Conservation (phyloP, 2,797 vertebrate genomes). For the Ctenosaura bakeri region DNA sequence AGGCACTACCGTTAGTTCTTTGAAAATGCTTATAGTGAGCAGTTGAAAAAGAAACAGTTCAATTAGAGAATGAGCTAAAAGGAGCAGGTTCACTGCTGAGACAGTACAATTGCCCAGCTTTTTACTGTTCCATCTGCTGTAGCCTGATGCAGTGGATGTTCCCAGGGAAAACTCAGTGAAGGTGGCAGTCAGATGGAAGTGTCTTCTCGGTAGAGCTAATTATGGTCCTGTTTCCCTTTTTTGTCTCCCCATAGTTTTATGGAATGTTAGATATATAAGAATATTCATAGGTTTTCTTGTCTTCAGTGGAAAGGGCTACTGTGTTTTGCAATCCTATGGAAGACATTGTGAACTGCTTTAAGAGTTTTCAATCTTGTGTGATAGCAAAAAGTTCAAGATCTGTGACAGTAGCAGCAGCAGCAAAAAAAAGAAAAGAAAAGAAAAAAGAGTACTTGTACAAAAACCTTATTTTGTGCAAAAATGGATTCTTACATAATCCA, state of each 20-base stretch:
- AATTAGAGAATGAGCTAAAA: not conserved
- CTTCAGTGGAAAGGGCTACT: no score
- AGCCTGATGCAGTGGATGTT: not conserved
- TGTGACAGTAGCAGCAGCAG: no score
- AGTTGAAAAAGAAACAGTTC: not conserved
- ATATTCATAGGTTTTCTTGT: no score
- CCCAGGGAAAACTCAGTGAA: not conserved
- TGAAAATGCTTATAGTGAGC: not conserved
- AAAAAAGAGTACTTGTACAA: no score
- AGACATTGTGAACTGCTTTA: no score
- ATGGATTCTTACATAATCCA: no score
- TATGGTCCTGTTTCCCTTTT: not conserved
- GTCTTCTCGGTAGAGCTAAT: not conserved
- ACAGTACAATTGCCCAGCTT: no score
- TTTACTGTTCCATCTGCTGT: not conserved
- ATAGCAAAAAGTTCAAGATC: no score
- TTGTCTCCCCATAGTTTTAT: not conserved
- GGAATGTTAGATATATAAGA: not conserved
- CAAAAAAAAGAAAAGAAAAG: no score
- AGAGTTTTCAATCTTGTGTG: no score
- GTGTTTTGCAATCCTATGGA: no score
- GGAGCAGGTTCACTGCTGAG: not conserved
- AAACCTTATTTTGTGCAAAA: no score
- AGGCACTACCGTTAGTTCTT: not conserved
- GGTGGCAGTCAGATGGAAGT: not conserved